Evolutionary conservation across 2,797 vertebrate genomes (phyloP).

Genomic region (Gymnoscopelus microlampas): DNA sequence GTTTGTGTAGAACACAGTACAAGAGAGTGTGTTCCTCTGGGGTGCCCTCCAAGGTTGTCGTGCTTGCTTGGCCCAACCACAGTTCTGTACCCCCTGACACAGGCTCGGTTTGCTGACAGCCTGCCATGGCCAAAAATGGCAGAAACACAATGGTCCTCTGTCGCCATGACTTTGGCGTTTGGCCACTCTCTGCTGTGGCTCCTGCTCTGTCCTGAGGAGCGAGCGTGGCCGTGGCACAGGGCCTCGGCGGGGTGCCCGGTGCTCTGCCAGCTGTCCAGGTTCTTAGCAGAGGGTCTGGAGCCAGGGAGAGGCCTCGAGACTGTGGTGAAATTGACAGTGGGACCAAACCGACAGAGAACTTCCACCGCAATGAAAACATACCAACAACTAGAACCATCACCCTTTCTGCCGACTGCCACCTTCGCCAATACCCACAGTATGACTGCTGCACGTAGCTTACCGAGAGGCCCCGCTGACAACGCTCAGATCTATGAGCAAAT

Average conservation of each 20-base stretch:
- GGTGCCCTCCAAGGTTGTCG: constrained; percentile 54
- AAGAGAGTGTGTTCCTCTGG: constrained; percentile 25
- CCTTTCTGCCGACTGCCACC: too few species aligned
- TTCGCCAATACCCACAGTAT: too few species aligned
- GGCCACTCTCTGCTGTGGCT: constrained; percentile 18
- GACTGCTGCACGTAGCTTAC: too few species aligned
- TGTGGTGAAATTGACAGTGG: constrained; percentile 12
- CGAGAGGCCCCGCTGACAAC: too few species aligned
- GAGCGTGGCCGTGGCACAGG: constrained; percentile 44
- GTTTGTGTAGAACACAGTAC: background rate
- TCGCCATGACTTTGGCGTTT: constrained; percentile 56
- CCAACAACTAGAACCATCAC: background rate
- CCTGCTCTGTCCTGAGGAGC: constrained; percentile 50
- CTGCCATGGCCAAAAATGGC: constrained; percentile 32
- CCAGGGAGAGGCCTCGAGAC: constrained; percentile 53
- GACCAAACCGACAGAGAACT: constrained; percentile 36
- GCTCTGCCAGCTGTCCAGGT: constrained; percentile 70
- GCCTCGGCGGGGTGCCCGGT: constrained; percentile 54
- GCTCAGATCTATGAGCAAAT: too few species aligned
- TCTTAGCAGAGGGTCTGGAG: constrained; percentile 49
- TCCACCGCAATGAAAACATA: constrained; percentile 28
- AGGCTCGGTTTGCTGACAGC: constrained; percentile 38
- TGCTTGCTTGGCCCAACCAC: constrained; percentile 35
- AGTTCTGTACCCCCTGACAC: constrained; percentile 42
- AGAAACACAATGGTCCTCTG: constrained; percentile 50